These are phyloP conservation scores for Larimichthys polyactis DNA, from an alignment of 2,113 vertebrate genomes.

Conservation along the genomic window DNA sequence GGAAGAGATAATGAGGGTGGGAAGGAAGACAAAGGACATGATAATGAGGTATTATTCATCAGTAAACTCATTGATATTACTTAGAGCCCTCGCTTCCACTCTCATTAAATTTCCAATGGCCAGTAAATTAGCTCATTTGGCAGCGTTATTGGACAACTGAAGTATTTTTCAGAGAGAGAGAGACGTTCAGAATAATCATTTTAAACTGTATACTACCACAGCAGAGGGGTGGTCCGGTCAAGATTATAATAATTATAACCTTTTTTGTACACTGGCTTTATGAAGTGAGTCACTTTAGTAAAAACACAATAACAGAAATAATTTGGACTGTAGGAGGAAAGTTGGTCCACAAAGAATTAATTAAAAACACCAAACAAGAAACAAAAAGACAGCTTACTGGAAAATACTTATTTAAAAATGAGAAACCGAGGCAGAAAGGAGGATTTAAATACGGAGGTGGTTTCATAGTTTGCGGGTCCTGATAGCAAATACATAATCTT, in stretches of 20 bases:
- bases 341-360: not conserved
- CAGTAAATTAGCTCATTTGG: conserved; percentile 23
- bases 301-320: not conserved
- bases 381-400: not conserved
- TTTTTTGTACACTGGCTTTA: not conserved
- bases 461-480: too few relatives aligned
- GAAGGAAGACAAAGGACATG: conserved; percentile 29
- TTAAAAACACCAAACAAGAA: not conserved
- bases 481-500: too few relatives aligned
- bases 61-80: conserved; percentile 45
- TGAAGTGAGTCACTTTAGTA: not conserved
- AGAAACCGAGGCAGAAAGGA: too few relatives aligned
- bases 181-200: not conserved
- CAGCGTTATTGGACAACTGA: not conserved
- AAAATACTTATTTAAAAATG: not conserved
- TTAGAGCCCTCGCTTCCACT: conserved; percentile 22
- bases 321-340: not conserved
- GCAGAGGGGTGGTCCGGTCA: not conserved
- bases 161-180: conserved; percentile 5
- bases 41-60: conserved; percentile 51
- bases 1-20: conserved; percentile 28
- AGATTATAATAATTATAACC: not conserved
- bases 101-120: conserved; percentile 26
- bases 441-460: too few relatives aligned
- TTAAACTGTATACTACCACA: not conserved